These are phyloP conservation scores for Nomada lathburiana DNA, from an alignment of 2,888 invertebrate species.

Conservation along the genomic window DNA sequence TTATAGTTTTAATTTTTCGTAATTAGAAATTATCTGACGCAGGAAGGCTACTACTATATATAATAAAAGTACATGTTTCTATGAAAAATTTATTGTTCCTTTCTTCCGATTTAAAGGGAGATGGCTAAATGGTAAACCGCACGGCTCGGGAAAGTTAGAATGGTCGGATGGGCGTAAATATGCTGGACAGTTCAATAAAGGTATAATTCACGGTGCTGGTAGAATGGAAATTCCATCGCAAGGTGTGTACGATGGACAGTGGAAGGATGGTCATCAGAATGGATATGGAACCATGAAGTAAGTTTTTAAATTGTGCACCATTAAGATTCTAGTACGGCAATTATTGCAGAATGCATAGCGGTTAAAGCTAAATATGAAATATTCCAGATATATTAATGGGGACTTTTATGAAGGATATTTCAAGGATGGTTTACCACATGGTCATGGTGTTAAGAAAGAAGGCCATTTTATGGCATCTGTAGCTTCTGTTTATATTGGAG, in stretches of 20 bases:
- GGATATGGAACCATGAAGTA: conserved; percentile 91
- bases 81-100: neutral
- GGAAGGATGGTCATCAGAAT: conserved; percentile 93
- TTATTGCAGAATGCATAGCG: neutral
- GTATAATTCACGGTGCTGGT: conserved; percentile 90
- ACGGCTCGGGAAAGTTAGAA: conserved; percentile 92
- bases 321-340: conserved; percentile 1
- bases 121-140: conserved; percentile 93
- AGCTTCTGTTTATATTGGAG: conserved; percentile 94
- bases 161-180: conserved; percentile 93
- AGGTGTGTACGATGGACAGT: conserved; percentile 91
- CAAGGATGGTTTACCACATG: conserved; percentile 92
- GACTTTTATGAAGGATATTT: conserved; percentile 95
- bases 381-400: conserved; percentile 88
- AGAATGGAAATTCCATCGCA: conserved; percentile 88
- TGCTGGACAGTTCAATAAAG: conserved; percentile 92
- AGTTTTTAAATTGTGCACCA: conserved; percentile 46
- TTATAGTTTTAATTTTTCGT: neutral
- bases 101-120: conserved; percentile 84
- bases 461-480: conserved; percentile 91
- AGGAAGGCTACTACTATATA: neutral
- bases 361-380: conserved; percentile 19
- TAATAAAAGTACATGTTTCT: neutral
- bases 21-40: neutral
- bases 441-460: conserved; percentile 93